Evolutionary conservation across 2,888 invertebrate species (phyloP), one percentile per base, ranked within the genome.

Genomic region (Tinea pellionella): DNA sequence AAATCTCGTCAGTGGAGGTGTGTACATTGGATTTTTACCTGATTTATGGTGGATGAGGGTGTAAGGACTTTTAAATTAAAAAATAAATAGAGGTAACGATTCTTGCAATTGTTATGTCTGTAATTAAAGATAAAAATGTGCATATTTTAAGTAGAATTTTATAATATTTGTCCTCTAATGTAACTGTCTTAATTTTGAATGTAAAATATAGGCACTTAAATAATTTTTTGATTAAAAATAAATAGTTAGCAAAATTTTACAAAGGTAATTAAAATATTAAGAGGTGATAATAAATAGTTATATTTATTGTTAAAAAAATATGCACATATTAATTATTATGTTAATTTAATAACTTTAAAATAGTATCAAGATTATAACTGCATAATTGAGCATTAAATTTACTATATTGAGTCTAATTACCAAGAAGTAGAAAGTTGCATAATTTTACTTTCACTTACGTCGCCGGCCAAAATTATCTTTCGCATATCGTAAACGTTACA

Each of bases 361-460:
- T 7, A 57, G 43, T 61, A 61, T 57, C 55, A 43, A 51, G 51
- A 55, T 55, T 41, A 42, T 61, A 64, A 63, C 61, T 62, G 16
- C 60, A 62, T 63, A 63, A 64, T 62, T 61, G 61, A 61, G 59
- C 60, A 61, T 61, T 61, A 63, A 61, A 63, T 60, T 55, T 37
- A 42, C 30, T 16, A 18, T 19, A 37, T 61, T 30, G 29, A 51
- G 43, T 59, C n/a, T 51, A 59, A 59, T 59, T 59, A 59, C 59
- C 41, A 15, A 9, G 13, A 13, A 59, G 74, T 80, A 81, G 85
- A 86, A 85, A 86, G 84, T 87, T 87, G 83, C 87, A 77, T 87
- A 85, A 87, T 79, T 75, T 78, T 68, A 83, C 87, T 85, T 87
- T 87, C 85, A 81, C 85, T 81, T 67, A 69, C 68, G 68, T 63